These are phyloP conservation scores for Eurypyga helias DNA, from an alignment of 2,113 vertebrate genomes.

Conservation along the genomic window DNA sequence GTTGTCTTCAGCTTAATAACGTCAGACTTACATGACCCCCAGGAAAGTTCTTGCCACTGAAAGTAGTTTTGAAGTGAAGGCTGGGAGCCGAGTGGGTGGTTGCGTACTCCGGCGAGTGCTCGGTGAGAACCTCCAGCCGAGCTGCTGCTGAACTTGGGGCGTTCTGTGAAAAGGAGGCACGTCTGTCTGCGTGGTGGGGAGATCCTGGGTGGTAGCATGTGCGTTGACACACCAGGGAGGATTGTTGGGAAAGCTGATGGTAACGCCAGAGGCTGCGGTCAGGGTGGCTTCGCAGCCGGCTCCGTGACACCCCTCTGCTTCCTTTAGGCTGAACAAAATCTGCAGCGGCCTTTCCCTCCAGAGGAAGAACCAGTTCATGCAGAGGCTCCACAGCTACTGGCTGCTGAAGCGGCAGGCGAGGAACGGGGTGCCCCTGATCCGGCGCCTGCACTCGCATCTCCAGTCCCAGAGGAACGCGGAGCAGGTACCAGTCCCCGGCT, in stretches of 20 bases:
- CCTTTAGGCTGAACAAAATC: slow-evolving; percentile 90
- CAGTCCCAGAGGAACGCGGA: slow-evolving; percentile 89
- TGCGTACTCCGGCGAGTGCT: not conserved
- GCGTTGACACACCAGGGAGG: not conserved
- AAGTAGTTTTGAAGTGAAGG: not conserved
- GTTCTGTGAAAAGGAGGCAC: not conserved
- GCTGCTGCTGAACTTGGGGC: not conserved
- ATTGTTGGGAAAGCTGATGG: not conserved
- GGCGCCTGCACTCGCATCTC: slow-evolving; percentile 88
- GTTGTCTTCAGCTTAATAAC: not conserved
- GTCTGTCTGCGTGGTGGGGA: not conserved
- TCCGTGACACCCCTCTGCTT: slow-evolving; percentile 55
- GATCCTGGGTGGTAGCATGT: not conserved
- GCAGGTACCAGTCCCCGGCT: slow-evolving; percentile 76
- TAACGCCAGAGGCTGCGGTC: not conserved
- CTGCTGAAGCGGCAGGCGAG: slow-evolving; percentile 94
- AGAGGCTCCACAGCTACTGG: slow-evolving; percentile 96
- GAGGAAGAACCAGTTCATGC: slow-evolving; percentile 97
- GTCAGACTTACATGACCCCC: not conserved
- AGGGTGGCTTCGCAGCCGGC: not conserved
- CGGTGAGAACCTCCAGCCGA: not conserved
- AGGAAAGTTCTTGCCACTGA: not conserved
- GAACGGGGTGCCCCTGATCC: slow-evolving; percentile 92
- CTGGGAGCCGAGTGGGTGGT: not conserved
- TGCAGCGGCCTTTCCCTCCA: slow-evolving; percentile 91